These are phyloP conservation scores for Esox masquinongy DNA, from an alignment of 2,797 vertebrate genomes.

Conservation along the genomic window DNA sequence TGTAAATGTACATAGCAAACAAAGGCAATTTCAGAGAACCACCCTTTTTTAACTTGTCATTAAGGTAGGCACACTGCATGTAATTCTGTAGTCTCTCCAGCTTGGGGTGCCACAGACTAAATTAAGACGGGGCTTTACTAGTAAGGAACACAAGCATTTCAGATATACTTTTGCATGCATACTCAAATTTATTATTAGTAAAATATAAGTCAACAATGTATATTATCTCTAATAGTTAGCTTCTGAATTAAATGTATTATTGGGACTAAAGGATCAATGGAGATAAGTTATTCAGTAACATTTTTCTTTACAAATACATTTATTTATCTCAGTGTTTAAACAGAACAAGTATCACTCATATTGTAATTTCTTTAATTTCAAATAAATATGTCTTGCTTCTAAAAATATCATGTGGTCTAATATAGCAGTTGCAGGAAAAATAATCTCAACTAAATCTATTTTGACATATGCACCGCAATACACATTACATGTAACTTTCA, in stretches of 20 bases:
- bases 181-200: too few relatives aligned
- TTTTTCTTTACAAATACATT: not conserved
- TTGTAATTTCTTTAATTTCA: not conserved
- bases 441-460: constrained; percentile 3
- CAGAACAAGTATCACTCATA: not conserved
- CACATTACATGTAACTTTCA: constrained; percentile 12
- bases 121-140: constrained; percentile 6
- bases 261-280: too few relatives aligned
- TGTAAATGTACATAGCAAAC: too few relatives aligned
- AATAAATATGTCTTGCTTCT: not conserved
- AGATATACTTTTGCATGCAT: too few relatives aligned
- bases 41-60: not conserved
- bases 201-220: too few relatives aligned
- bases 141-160: not conserved
- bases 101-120: constrained; percentile 66
- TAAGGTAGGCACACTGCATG: constrained; percentile 3
- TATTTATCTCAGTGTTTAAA: not conserved
- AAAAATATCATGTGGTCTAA: not conserved
- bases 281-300: not conserved
- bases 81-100: constrained; percentile 49
- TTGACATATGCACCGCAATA: not conserved
- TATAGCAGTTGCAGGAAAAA: not conserved
- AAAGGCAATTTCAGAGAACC: not conserved
- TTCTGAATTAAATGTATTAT: too few relatives aligned
- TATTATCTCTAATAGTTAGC: too few relatives aligned